Base-by-base conservation (phyloP, 2,113 vertebrate genomes). In the Oenanthe oenanthe region DNA sequence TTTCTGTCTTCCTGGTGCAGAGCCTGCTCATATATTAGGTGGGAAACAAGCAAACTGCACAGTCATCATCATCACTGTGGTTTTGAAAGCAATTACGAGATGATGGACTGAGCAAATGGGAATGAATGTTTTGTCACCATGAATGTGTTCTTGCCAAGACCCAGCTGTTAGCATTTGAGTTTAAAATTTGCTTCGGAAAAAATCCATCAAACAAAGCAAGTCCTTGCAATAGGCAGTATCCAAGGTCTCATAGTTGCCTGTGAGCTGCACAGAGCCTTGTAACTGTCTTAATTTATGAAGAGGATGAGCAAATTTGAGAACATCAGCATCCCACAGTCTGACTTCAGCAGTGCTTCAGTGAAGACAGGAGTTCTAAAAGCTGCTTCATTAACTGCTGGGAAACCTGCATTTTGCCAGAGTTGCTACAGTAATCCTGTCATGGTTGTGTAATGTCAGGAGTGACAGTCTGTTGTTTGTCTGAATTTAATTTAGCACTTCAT, bases 401-500 rank as follows among this genome's bases (percentile, higher is more conserved):
- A 75, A 90, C 58, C 79, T 4, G 3, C 2, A 5, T 78, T 93
- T 93, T 85, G 62, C 68, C 15, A 47, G 72, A 34, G 84, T 95
- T 97, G 88, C 91, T 89, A 67, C 51, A 71, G 78, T 96, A 96
- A 94, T 81, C 13, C 60, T 89, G 32, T 58, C 73, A 17, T 73
- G 24, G 8, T 73, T 92, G n/a, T 43, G 32, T 96, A 78, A 91
- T n/a, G 42, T 95, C 36, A 14, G 4, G 51, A 89, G 40, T 74
- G 76, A 68, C 48, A 45, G 88, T 89, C 36, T 82, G 32, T 89
- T 77, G 78, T 92, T 96, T 95, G 65, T 86, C 68, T 56, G 67
- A 88, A 93, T 81, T 96, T 95, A 96, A 96, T 97, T 98, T 97
- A 92, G 92, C 82, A 91, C 76, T 96, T 96, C 91, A 96, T 98